Evolutionary conservation across 1,140 invertebrate species (phyloP), one percentile per base, ranked within the genome.

Genomic region (Conus ventricosus): DNA sequence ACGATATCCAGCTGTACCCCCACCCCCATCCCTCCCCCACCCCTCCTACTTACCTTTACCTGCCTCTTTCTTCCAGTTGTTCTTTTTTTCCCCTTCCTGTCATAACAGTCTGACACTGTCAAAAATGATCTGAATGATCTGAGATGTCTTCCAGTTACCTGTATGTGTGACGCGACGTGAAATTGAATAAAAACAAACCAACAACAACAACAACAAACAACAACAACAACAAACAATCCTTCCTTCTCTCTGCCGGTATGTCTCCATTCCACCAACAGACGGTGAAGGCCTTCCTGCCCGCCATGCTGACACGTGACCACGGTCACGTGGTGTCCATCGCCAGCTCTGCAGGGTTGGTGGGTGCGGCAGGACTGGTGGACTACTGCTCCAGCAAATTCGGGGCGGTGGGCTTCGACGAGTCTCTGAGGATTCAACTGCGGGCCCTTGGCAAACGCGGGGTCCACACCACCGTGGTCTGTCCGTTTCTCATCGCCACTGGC

Each of bases 241-340:
- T 1, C 39, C 39, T 39, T 39, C 39, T 39, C 39, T 39, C 39
- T 39, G 3, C 39, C 3, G 39, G 39, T 39, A 39, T 39, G 39
- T 39, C 3, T 39, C 39, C 39, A 39, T 39, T 39, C 39, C 39
- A 39, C 39, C 39, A 39, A 51, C 94, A 97, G 96, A 96, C 96
- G 53, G 92, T 95, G 5, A 97, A 97, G 93, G 95, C 96, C 4
- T 97, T 97, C 95, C 95, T 99, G 27, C 98, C 98, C 0, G 96
- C 97, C 83, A 98, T 99, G 96, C 96, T 97, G 88, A 90, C 94
- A 13, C 96, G 96, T 25, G 97, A 98, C 93, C 96, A 97, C 87
- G 99, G 99, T 0, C 99, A 99, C 92, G 97, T 99, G 89, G 98
- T 99, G 0, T 99, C 98, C 5, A 97, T 99, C 87, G 98, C 99